Percentiles rank a stretch among this genome's conserved stretches.
Evolutionary conservation across 2,797 vertebrate species (phyloP).

Genomic region (Stomatorhinus walkeri): DNA sequence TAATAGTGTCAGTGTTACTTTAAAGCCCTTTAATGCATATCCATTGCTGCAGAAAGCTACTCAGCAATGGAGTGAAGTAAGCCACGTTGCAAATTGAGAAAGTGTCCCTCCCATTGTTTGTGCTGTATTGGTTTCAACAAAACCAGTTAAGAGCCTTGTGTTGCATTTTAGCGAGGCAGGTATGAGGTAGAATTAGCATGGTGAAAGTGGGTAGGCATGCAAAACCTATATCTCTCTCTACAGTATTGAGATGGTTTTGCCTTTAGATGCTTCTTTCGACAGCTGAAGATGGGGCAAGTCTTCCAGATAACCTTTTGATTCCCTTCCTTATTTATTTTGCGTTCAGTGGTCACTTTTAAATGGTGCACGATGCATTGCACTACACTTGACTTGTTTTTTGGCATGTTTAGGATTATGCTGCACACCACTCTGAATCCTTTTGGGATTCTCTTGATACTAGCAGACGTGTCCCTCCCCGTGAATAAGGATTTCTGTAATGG

Average conservation of each 20-base stretch:
- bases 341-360: not conserved
- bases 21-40: not conserved
- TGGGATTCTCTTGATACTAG: not conserved
- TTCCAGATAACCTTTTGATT: not conserved
- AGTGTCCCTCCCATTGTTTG: not conserved
- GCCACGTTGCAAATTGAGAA: not conserved
- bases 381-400: not conserved
- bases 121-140: not conserved
- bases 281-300: not conserved
- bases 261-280: not conserved
- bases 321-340: not conserved
- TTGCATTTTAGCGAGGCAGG: not conserved
- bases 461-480: not conserved
- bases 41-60: not conserved
- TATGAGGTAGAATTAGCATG: not conserved
- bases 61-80: not conserved
- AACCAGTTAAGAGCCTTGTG: not conserved
- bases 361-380: not conserved
- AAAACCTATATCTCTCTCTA: not conserved
- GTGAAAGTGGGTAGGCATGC: not conserved
- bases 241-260: not conserved
- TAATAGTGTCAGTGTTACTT: not conserved
- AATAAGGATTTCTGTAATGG: not conserved
- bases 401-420: not conserved
- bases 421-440: not conserved